A percentile compares a stretch with the other conserved stretches of the same genome.
Conservation (phyloP, 2,888 invertebrate genomes). For the Pilophorus perplexus region DNA sequence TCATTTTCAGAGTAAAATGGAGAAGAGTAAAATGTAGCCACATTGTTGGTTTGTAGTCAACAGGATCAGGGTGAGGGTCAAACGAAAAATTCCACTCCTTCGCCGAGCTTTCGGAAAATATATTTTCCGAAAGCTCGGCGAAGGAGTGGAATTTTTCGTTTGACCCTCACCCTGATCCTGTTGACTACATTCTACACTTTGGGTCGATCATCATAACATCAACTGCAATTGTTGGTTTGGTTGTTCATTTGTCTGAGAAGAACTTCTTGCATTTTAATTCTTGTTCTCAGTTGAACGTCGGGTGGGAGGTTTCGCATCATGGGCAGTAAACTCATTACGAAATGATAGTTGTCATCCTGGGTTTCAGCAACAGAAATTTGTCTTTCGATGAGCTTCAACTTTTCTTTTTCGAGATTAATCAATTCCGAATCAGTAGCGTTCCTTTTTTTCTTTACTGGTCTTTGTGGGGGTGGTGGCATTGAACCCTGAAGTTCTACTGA, state of each 20-base stretch:
- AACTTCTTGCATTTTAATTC: conserved; percentile 15
- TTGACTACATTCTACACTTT: no score
- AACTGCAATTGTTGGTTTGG: no score
- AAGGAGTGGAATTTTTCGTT: no score
- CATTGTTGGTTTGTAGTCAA: no score
- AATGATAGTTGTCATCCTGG: conserved; percentile 7
- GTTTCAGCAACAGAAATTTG: conserved; percentile 1
- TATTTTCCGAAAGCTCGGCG: no score
- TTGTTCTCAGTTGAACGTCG: conserved; percentile 2
- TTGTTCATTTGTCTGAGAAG: conserved; percentile 1
- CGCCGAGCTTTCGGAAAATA: no score
- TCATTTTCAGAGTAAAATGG: conserved; percentile 3
- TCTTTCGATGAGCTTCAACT: conserved; percentile 4
- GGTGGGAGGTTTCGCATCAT: conserved; percentile 7
- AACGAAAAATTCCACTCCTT: no score
- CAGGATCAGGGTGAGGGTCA: no score
- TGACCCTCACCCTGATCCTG: no score
- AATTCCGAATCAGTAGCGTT: conserved; percentile 3
- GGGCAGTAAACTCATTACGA: conserved; percentile 11
- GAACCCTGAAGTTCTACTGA: background rate
- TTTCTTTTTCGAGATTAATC: background rate
- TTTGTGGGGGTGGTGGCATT: conserved; percentile 5
- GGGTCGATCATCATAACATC: no score
- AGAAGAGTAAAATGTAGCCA: conserved; percentile 2
- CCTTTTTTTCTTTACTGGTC: background rate